Base-by-base conservation (phyloP, 2,888 invertebrate species). In the Ernsta delagoae region DNA sequence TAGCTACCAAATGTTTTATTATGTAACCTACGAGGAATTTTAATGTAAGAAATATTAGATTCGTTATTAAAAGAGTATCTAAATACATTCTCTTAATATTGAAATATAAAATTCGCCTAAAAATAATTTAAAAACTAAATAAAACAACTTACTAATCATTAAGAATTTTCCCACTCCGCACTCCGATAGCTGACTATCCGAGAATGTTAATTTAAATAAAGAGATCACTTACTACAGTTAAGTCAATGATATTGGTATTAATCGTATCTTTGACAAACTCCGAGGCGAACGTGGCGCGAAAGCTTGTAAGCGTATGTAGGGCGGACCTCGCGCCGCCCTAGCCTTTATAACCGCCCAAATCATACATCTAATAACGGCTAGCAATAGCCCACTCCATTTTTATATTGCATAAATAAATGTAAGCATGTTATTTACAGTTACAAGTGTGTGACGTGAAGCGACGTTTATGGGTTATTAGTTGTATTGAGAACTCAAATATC, bases 261-360 rank as follows among this genome's bases (percentile, higher is more conserved):
- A 54, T 63, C 41, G 63, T 16, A 63, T 24, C 24, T 16, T 1
- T 43, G 43, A 53, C n/a, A 43, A 41, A 54, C 54, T 11, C 31
- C 41, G 66, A 9, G 31, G 43, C 73, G 74, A 76, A 79, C 72
- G 75, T 54, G 76, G 71, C 81, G 82, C 79, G 83, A 83, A 80
- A 83, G 81, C 79, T 82, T 82, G 71, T 75, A 65, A 74, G 78
- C 77, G 80, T 82, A 79, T 88, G 83, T 87, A 86, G 77, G 78
- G 82, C 81, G 83, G 77, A 76, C 77, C 75, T 72, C 74, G 72
- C 75, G 76, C 76, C 82, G 84, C 78, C 78, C 81, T 70, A 80
- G 82, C 85, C 82, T 88, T 90, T 90, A 90, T 91, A 91, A 83
- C 75, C 77, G 64, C 57, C 50, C 67, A 67, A 67, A 48, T 61